Conservation (phyloP, 2,797 vertebrate species). For the Tinamus major region DNA sequence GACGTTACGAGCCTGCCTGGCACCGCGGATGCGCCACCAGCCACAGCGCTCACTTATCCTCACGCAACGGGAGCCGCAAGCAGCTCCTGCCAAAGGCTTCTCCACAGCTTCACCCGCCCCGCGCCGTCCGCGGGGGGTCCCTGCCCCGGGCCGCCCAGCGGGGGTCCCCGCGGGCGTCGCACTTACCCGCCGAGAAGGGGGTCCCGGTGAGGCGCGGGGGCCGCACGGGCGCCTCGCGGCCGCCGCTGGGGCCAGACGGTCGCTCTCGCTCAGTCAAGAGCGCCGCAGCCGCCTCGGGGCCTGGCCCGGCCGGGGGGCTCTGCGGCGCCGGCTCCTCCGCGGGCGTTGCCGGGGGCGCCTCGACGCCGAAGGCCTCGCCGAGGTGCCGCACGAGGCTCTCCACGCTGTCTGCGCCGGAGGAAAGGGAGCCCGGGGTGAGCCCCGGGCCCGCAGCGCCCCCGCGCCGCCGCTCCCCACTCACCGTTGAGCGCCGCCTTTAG, state of each 20-base stretch:
- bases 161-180: neutral
- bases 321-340: neutral
- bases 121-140: too few relatives aligned
- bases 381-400: conserved; percentile 75
- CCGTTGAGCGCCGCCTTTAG: conserved; percentile 66
- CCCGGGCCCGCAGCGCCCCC: too few relatives aligned
- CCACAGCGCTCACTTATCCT: too few relatives aligned
- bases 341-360: neutral
- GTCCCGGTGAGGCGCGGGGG: neutral
- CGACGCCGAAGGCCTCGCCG: conserved; percentile 57
- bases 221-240: neutral
- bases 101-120: too few relatives aligned
- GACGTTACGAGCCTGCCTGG: too few relatives aligned
- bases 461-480: conserved; percentile 18
- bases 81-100: neutral
- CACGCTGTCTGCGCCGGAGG: conserved; percentile 58
- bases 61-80: too few relatives aligned
- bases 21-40: too few relatives aligned
- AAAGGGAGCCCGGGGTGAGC: neutral
- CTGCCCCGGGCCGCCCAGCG: neutral
- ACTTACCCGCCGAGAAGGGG: conserved; percentile 65
- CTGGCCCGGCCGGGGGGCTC: neutral
- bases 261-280: neutral
- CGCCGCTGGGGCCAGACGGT: neutral
- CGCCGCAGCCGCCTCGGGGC: neutral